Evolutionary conservation across 2,888 invertebrate genomes (phyloP).

Genomic region (Tinea pellionella): DNA sequence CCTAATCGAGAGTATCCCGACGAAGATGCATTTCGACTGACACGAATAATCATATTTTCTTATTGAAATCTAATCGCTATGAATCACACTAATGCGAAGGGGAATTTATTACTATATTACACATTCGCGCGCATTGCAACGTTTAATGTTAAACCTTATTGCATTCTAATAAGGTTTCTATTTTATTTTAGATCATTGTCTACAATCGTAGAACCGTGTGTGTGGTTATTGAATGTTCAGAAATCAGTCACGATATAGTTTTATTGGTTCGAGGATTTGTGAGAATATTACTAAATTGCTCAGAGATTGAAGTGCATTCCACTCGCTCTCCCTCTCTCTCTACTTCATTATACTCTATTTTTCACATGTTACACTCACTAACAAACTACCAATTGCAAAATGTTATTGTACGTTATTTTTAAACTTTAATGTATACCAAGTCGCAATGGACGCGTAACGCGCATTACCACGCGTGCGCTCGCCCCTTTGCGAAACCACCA

Average conservation of each 20-base stretch:
- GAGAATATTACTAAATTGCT: constrained; percentile 1
- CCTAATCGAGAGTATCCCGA: too few relatives aligned
- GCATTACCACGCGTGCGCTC: too few relatives aligned
- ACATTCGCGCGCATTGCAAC: neutral
- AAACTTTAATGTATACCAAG: too few relatives aligned
- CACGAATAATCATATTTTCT: neutral
- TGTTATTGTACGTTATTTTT: too few relatives aligned
- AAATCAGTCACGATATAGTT: neutral
- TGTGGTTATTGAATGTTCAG: neutral
- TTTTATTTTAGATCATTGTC: too few relatives aligned
- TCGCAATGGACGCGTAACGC: too few relatives aligned
- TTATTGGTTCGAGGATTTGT: neutral
- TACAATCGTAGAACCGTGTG: neutral
- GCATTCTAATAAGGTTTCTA: neutral
- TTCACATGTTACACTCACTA: too few relatives aligned
- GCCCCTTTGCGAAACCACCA: too few relatives aligned
- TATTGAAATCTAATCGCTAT: constrained; percentile 4
- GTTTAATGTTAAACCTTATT: neutral
- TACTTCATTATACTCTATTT: too few relatives aligned
- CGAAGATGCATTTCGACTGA: neutral
- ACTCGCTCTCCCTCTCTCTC: too few relatives aligned
- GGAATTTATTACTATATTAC: neutral
- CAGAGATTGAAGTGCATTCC: neutral
- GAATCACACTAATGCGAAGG: neutral
- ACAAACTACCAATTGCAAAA: too few relatives aligned